A percentile compares a stretch with the other conserved stretches of the same genome.
Conservation (phyloP, 2,888 invertebrate species). For the Sarcophaga caerulescens region DNA sequence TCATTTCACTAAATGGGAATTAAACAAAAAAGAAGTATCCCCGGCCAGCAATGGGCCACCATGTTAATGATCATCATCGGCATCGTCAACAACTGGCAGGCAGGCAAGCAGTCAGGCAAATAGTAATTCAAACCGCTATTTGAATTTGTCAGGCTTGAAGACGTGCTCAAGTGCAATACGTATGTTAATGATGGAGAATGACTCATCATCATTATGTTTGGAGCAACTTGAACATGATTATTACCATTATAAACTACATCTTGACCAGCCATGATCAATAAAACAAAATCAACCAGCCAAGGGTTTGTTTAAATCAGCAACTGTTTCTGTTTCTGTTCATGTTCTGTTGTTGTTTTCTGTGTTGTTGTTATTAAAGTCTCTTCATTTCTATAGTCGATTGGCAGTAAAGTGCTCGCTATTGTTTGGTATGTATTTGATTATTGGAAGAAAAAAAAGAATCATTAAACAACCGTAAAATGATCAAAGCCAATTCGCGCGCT, state of each 20-base stretch:
- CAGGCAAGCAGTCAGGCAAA: constrained; percentile 14
- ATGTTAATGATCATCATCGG: constrained; percentile 29
- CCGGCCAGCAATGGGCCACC: constrained; percentile 53
- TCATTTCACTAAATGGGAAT: constrained; percentile 39
- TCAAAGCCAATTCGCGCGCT: constrained; percentile 80
- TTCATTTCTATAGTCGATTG: not conserved
- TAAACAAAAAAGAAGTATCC: constrained; percentile 3
- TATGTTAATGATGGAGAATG: constrained; percentile 31
- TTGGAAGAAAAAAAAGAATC: constrained; percentile 60
- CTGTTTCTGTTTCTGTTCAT: constrained; percentile 5
- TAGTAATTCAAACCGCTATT: constrained; percentile 62
- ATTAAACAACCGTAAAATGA: constrained; percentile 78
- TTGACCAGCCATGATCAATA: constrained; percentile 15
- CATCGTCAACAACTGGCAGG: constrained; percentile 20
- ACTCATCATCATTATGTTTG: constrained; percentile 52
- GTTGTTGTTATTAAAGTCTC: not conserved
- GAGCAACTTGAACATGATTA: not conserved
- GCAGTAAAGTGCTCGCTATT: not conserved
- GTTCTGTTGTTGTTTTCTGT: not conserved
- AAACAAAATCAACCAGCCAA: not conserved
- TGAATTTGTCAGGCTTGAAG: constrained; percentile 68
- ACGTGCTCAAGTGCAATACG: constrained; percentile 65
- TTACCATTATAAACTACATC: constrained; percentile 2
- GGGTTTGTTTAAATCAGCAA: constrained; percentile 29
- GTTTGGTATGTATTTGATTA: not conserved